A percentile compares a stretch with the other conserved stretches of the same genome.
phyloP scores from a whole-genome alignment of 2,797 vertebrate genomes.

The Bucorvus abyssinicus region DNA sequence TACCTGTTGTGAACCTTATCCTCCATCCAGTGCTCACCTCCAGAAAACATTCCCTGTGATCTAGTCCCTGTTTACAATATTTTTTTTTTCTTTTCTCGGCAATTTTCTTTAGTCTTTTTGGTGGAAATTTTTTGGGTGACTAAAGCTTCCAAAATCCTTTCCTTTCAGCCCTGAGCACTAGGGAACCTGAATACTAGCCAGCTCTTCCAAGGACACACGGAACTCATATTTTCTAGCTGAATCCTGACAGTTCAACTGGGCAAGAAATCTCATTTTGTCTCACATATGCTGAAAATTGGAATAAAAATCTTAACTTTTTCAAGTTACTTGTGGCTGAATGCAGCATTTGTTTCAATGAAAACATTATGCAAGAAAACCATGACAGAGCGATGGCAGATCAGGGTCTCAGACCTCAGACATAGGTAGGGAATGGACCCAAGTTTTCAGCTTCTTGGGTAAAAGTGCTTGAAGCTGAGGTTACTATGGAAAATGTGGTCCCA shows the following conservation, averaged over 20 bases:
- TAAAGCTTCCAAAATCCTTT: neutral
- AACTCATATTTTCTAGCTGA: neutral
- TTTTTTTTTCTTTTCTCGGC: neutral
- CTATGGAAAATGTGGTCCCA: neutral
- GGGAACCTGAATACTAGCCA: neutral
- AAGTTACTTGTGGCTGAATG: neutral
- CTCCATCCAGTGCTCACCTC: neutral
- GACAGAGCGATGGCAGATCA: neutral
- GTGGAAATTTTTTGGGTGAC: neutral
- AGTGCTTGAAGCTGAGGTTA: neutral
- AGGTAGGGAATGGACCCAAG: neutral
- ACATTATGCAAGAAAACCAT: neutral
- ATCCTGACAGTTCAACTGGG: neutral
- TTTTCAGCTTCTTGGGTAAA: neutral
- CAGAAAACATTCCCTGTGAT: neutral
- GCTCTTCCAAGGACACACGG: neutral
- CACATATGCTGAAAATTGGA: neutral
- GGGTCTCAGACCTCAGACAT: neutral
- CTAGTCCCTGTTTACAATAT: neutral
- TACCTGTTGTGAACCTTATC: neutral
- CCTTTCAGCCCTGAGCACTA: neutral
- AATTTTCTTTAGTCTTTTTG: neutral
- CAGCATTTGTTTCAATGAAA: neutral
- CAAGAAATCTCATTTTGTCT: neutral
- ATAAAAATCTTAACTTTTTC: neutral